Evolutionary conservation across 2,797 vertebrate species (phyloP).

Genomic region (Cuniculus paca): DNA sequence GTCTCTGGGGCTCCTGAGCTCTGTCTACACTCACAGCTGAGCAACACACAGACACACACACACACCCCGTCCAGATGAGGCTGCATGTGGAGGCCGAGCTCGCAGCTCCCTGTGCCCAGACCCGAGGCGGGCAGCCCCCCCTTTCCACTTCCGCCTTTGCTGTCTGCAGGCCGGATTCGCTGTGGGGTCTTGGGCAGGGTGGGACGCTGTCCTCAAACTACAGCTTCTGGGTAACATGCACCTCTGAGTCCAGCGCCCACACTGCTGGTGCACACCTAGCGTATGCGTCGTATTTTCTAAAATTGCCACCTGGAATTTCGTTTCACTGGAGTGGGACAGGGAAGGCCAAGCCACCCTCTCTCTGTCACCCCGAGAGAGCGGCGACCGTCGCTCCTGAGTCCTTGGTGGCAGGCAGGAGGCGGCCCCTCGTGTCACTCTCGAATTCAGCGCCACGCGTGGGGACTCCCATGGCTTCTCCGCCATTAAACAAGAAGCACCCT

Average conservation of each 20-base stretch:
- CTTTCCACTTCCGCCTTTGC: background rate
- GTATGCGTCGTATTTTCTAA: background rate
- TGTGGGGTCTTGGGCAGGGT: background rate
- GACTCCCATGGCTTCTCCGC: background rate
- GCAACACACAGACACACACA: no score
- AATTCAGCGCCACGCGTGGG: background rate
- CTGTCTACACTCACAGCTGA: no score
- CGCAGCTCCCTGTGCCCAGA: background rate
- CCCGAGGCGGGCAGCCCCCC: no score
- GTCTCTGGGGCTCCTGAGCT: no score
- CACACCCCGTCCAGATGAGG: background rate
- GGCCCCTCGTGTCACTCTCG: background rate
- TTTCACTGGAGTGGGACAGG: background rate
- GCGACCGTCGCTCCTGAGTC: fast-evolving
- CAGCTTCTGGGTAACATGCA: background rate
- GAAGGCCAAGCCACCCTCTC: background rate
- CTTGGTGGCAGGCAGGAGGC: background rate
- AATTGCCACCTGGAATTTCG: background rate
- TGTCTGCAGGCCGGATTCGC: no score
- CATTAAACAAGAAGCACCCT: background rate
- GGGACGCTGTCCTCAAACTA: background rate
- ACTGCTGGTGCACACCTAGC: background rate
- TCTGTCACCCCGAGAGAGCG: background rate
- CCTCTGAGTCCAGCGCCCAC: background rate
- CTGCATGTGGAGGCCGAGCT: background rate